These are phyloP conservation scores for Spea multiplicata DNA, from an alignment of 2,113 vertebrate genomes.

Conservation along the genomic window DNA sequence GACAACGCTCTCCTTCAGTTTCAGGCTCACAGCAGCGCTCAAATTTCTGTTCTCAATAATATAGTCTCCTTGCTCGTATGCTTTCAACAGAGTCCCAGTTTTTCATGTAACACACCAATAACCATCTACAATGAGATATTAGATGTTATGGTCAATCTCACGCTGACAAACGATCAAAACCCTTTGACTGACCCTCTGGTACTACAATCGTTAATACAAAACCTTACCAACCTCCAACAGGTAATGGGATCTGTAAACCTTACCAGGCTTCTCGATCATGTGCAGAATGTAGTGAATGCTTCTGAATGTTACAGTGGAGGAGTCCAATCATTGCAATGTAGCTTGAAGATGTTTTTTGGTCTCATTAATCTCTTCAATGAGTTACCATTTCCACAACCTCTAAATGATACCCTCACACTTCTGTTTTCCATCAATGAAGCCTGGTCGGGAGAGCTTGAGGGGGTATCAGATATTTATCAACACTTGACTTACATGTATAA, in stretches of 20 bases:
- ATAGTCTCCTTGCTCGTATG: slow-evolving; percentile 5
- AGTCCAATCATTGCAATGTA: slow-evolving; percentile 5
- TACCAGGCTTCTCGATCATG: not conserved
- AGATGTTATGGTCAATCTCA: not conserved
- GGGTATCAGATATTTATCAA: slow-evolving; percentile 14
- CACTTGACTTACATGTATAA: not conserved
- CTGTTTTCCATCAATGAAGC: slow-evolving; percentile 1
- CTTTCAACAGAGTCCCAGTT: not conserved
- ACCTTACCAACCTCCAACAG: not conserved
- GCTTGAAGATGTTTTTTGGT: not conserved
- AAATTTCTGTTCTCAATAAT: slow-evolving; percentile 14
- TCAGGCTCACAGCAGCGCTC: not conserved
- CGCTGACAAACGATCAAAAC: not conserved
- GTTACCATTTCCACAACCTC: slow-evolving; percentile 3
- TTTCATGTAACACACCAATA: not conserved
- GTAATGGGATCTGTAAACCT: slow-evolving; percentile 13
- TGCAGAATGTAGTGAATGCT: slow-evolving; percentile 4
- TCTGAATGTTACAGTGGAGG: slow-evolving; percentile 18
- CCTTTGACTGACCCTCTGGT: not conserved
- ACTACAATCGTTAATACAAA: not conserved
- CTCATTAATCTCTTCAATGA: slow-evolving; percentile 3
- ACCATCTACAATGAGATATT: slow-evolving; percentile 10
- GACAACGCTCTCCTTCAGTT: not conserved
- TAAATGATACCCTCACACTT: slow-evolving; percentile 6
- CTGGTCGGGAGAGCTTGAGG: not conserved